Conservation (phyloP, 2,797 vertebrate genomes). For the Melopsittacus undulatus region DNA sequence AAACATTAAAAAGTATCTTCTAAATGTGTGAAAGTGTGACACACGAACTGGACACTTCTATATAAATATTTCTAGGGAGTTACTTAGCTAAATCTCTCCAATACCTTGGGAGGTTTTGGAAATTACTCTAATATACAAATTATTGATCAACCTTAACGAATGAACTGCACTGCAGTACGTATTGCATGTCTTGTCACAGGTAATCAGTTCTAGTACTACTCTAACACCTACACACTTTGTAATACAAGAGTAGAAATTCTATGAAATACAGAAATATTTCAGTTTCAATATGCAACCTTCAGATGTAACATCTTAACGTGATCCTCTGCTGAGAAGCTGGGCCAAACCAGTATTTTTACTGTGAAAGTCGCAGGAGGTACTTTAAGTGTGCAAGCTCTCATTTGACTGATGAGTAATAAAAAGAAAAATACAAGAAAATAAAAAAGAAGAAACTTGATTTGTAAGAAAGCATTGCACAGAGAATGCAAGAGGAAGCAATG, state of each 20-base stretch:
- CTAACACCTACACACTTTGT: neutral
- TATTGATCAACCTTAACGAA: neutral
- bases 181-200: neutral
- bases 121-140: slow-evolving; percentile 1
- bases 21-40: neutral
- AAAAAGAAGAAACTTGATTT: neutral
- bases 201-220: neutral
- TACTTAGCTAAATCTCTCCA: neutral
- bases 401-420: neutral
- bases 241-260: neutral
- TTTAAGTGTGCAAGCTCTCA: neutral
- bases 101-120: neutral
- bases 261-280: neutral
- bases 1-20: neutral
- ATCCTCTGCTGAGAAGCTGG: neutral
- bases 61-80: neutral
- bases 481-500: neutral
- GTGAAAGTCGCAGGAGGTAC: neutral
- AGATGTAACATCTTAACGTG: neutral
- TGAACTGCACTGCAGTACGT: neutral
- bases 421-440: neutral
- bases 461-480: neutral
- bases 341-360: neutral
- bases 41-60: fast-evolving
- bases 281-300: neutral